Conservation (phyloP, 2,888 invertebrate species). For the Myopa tessellatipennis region DNA sequence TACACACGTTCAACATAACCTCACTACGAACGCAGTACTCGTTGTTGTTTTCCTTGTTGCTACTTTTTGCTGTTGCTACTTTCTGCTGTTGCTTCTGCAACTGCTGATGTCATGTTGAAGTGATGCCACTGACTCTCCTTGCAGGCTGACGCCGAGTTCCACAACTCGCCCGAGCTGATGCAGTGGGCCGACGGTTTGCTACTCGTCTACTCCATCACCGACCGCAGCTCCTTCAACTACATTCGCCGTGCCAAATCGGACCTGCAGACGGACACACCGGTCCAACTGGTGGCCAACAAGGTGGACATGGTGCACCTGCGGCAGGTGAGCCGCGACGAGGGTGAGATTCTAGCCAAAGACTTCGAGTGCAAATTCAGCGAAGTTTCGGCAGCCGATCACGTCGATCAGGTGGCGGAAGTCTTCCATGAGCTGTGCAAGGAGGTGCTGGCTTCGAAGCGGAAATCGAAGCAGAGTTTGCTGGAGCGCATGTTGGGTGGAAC, state of each 20-base stretch:
- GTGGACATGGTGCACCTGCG: constrained; percentile 91
- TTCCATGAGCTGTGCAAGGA: constrained; percentile 88
- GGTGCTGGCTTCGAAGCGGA: constrained; percentile 80
- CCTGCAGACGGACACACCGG: constrained; percentile 78
- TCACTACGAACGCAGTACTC: neutral
- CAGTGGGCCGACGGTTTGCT: constrained; percentile 93
- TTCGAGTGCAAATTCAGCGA: constrained; percentile 90
- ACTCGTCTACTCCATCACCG: constrained; percentile 90
- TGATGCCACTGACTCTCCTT: constrained; percentile 8
- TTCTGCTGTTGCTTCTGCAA: constrained; percentile 10
- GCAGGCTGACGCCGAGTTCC: constrained; percentile 79
- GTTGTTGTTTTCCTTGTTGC: neutral
- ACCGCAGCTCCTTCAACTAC: constrained; percentile 85
- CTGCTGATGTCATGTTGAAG: neutral
- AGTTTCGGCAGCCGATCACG: constrained; percentile 90
- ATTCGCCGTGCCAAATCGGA: constrained; percentile 79
- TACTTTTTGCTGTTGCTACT: neutral
- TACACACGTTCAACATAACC: neutral
- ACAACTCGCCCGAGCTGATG: constrained; percentile 76
- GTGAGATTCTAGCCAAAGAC: constrained; percentile 87
- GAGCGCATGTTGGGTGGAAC: constrained; percentile 86
- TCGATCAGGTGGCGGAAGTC: constrained; percentile 84
- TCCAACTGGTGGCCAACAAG: constrained; percentile 90
- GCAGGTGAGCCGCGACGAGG: constrained; percentile 89
- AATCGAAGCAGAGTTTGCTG: constrained; percentile 86